Evolutionary conservation across 2,888 invertebrate species (phyloP).

Genomic region (Stegana nigrithorax): DNA sequence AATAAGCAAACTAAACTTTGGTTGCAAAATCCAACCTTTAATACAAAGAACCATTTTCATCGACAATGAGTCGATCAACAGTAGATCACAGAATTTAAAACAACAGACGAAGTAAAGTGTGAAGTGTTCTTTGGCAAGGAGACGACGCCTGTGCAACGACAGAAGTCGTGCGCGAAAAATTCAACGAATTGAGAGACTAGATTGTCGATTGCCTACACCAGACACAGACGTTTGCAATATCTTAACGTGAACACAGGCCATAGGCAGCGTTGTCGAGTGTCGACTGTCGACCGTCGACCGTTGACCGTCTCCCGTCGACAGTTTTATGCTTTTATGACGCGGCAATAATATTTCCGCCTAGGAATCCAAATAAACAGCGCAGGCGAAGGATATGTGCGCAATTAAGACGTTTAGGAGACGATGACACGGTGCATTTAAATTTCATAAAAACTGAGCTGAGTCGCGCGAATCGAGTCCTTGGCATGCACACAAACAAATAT

Average conservation of each 20-base stretch:
- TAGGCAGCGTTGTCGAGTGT: too few species aligned
- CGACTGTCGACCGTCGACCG: too few species aligned
- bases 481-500: slow-evolving; percentile 48
- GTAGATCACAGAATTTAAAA: slow-evolving; percentile 47
- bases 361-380: slow-evolving; percentile 51
- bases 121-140: slow-evolving; percentile 31
- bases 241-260: too few species aligned
- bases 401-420: slow-evolving; percentile 63
- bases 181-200: slow-evolving; percentile 45
- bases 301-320: slow-evolving; percentile 49
- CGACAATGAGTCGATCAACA: slow-evolving; percentile 50
- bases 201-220: too few species aligned
- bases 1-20: too few species aligned
- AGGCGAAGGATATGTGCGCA: slow-evolving; percentile 57
- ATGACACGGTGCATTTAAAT: slow-evolving; percentile 63
- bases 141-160: slow-evolving; percentile 52
- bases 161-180: slow-evolving; percentile 53
- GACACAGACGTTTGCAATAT: too few species aligned
- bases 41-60: slow-evolving; percentile 50
- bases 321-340: slow-evolving; percentile 66
- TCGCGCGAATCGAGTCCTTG: slow-evolving; percentile 53
- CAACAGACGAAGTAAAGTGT: too few species aligned
- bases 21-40: too few species aligned
- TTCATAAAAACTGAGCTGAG: slow-evolving; percentile 49
- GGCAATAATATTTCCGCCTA: slow-evolving; percentile 65